Conservation (phyloP, 2,888 invertebrate genomes). For the Eupithecia insigniata region DNA sequence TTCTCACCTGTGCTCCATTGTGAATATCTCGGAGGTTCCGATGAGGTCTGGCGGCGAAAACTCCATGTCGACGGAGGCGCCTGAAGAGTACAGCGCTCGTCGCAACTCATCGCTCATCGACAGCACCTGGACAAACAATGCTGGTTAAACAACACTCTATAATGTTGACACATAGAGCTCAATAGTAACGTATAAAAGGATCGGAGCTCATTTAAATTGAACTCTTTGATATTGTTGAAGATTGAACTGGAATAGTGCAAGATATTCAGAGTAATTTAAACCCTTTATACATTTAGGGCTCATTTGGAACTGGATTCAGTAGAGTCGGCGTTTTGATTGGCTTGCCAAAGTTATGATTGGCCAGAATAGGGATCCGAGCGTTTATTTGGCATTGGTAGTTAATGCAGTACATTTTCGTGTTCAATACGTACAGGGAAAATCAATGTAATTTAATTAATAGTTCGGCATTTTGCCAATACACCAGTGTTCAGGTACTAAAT, state of each 20-base stretch:
- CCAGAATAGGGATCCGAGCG: background rate
- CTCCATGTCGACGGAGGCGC: slow-evolving; percentile 93
- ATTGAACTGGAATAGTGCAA: background rate
- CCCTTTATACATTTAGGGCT: background rate
- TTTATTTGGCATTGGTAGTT: slow-evolving; percentile 7
- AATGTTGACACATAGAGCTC: background rate
- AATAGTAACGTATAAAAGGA: background rate
- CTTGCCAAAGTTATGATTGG: background rate
- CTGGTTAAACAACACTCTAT: background rate
- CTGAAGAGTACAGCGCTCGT: slow-evolving; percentile 90
- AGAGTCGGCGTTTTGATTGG: background rate
- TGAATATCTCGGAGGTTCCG: slow-evolving; percentile 94
- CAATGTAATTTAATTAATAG: background rate
- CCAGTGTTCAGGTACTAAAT: background rate
- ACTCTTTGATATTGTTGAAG: no score
- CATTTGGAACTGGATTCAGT: background rate
- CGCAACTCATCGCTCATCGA: slow-evolving; percentile 97
- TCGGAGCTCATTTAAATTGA: background rate
- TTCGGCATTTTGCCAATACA: slow-evolving; percentile 7
- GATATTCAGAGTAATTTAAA: background rate
- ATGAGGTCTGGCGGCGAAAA: slow-evolving; percentile 95
- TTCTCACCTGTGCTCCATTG: slow-evolving; percentile 91
- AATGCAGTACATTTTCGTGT: background rate
- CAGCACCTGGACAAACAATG: slow-evolving; percentile 87
- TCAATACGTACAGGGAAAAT: background rate